These are phyloP conservation scores for Harlomillsia oculata DNA, from an alignment of 1,140 invertebrate species.

Conservation along the genomic window DNA sequence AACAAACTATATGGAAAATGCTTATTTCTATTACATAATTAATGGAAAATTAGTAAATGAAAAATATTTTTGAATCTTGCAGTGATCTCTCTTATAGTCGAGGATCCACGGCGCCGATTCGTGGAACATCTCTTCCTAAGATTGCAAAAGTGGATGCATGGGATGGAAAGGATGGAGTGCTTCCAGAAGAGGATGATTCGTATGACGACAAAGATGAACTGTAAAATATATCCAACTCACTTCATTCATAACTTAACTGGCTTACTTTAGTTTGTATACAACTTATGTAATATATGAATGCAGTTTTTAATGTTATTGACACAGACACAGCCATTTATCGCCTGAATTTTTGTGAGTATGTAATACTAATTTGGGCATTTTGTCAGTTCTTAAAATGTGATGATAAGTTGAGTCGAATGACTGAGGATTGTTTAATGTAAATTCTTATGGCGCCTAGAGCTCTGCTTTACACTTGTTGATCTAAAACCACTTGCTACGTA, in stretches of 20 bases:
- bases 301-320: too few relatives aligned
- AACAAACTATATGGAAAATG: not conserved
- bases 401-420: too few relatives aligned
- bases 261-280: too few relatives aligned
- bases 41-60: not conserved
- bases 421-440: too few relatives aligned
- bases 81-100: slow-evolving; percentile 90
- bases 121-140: slow-evolving; percentile 71
- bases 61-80: slow-evolving; percentile 34
- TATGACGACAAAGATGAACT: slow-evolving; percentile 71
- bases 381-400: too few relatives aligned
- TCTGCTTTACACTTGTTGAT: too few relatives aligned
- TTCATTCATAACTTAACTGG: not conserved
- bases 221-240: slow-evolving; percentile 48
- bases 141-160: slow-evolving; percentile 66
- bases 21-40: slow-evolving; percentile 27
- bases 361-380: too few relatives aligned
- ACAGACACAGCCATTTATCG: too few relatives aligned
- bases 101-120: slow-evolving; percentile 81
- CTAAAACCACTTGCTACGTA: too few relatives aligned
- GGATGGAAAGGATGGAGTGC: slow-evolving; percentile 70
- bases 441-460: too few relatives aligned
- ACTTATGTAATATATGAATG: too few relatives aligned
- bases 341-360: too few relatives aligned
- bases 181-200: slow-evolving; percentile 80